Conservation (phyloP, 1,140 invertebrate genomes). For the Brachionus angularis region DNA sequence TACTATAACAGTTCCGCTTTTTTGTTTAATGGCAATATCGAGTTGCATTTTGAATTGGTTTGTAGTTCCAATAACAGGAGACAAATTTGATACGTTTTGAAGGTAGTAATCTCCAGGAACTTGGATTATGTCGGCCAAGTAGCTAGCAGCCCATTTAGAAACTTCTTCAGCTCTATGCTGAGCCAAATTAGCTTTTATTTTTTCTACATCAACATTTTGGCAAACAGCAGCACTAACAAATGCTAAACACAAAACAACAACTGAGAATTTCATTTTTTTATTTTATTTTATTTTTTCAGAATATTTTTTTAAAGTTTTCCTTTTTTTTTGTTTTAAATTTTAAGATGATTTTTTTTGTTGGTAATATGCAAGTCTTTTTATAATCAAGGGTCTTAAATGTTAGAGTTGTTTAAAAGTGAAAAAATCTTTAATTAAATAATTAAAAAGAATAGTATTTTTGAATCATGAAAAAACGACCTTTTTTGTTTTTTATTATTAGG, state of each 20-base stretch:
- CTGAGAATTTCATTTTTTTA: conserved; percentile 27
- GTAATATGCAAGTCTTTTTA: too few relatives aligned
- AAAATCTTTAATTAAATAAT: too few relatives aligned
- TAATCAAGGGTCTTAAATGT: too few relatives aligned
- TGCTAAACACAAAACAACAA: background rate
- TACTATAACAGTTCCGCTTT: conserved; percentile 10
- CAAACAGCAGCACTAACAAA: background rate
- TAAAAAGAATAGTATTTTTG: too few relatives aligned
- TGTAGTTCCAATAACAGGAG: too few relatives aligned
- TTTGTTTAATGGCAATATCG: conserved; percentile 29
- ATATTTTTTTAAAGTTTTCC: background rate
- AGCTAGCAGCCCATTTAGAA: conserved; percentile 18
- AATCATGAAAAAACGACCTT: too few relatives aligned
- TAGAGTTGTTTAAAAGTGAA: too few relatives aligned
- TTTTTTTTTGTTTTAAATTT: background rate
- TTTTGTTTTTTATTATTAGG: too few relatives aligned
- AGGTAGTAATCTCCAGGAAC: conserved; percentile 17
- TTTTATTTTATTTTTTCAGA: background rate
- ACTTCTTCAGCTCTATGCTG: conserved; percentile 27
- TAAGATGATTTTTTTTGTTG: background rate
- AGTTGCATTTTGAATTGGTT: conserved; percentile 19
- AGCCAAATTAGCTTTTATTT: conserved; percentile 2
- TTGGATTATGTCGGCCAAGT: conserved; percentile 30
- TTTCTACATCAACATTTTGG: conserved; percentile 5
- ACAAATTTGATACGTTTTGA: too few relatives aligned